A percentile compares a stretch with the other conserved stretches of the same genome.
phyloP scores from a whole-genome alignment of 2,113 vertebrate genomes.

The Thinocorus orbignyianus region DNA sequence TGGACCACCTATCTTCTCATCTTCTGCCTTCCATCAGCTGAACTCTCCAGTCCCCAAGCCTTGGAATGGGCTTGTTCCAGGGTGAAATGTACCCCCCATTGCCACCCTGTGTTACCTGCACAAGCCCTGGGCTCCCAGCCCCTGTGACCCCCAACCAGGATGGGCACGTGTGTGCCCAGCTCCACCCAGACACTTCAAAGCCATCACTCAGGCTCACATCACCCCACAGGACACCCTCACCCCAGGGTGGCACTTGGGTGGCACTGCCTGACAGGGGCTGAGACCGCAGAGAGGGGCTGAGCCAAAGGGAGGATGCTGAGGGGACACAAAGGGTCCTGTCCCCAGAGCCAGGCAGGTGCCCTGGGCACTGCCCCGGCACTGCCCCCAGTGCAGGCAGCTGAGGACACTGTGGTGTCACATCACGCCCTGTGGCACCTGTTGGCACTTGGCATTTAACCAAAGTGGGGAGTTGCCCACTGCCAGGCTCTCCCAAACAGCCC shows the following conservation, averaged over 20 bases:
- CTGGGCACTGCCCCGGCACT: rapidly evolving
- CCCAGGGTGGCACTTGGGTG: not conserved
- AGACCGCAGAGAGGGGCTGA: not conserved
- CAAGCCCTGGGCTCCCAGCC: not conserved
- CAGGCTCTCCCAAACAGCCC: not conserved
- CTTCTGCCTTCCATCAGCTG: not conserved
- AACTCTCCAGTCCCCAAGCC: not conserved
- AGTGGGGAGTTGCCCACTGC: rapidly evolving
- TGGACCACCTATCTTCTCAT: not conserved
- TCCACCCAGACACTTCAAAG: not conserved
- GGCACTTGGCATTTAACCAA: not conserved
- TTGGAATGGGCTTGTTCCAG: not conserved
- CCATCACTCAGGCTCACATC: rapidly evolving
- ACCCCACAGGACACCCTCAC: rapidly evolving
- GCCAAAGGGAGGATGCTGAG: not conserved
- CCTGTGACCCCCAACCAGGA: rapidly evolving
- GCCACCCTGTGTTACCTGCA: not conserved
- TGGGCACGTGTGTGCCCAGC: rapidly evolving
- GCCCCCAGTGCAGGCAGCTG: rapidly evolving
- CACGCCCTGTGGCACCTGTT: rapidly evolving
- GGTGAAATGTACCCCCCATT: rapidly evolving
- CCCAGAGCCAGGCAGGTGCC: not conserved
- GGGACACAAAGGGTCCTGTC: not conserved
- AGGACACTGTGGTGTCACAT: rapidly evolving
- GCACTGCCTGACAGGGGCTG: not conserved